Percentiles rank a stretch among this genome's conserved stretches.
Conservation (phyloP, 2,113 vertebrate genomes). For the Himantopus leucocephalus region DNA sequence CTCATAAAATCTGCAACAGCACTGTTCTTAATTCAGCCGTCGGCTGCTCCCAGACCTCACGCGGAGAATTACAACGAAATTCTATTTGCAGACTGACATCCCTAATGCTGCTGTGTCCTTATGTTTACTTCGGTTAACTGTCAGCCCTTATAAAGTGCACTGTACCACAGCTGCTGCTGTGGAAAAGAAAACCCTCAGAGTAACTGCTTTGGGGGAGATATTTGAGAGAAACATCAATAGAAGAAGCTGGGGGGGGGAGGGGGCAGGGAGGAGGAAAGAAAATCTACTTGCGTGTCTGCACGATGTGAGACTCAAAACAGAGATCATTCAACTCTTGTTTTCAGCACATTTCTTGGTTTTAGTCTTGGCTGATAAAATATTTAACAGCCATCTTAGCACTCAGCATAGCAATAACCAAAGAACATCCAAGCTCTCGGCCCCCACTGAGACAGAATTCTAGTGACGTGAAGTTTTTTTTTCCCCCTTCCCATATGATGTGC, state of each 20-base stretch:
- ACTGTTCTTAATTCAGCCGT: conserved; percentile 33
- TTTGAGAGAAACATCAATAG: background rate
- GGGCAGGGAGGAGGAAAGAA: accelerated
- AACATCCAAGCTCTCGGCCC: background rate
- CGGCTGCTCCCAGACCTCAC: conserved; percentile 47
- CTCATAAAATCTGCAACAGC: conserved; percentile 51
- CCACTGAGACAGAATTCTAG: conserved; percentile 3
- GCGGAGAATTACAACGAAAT: conserved; percentile 47
- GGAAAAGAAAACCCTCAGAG: conserved; percentile 10
- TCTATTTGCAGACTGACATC: conserved; percentile 50
- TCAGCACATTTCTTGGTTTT: conserved; percentile 13
- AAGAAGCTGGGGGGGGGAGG: accelerated
- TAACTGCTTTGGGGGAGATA: background rate
- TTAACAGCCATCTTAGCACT: conserved; percentile 55
- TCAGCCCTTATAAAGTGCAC: conserved; percentile 38
- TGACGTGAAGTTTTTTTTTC: background rate
- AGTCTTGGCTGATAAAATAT: conserved; percentile 55
- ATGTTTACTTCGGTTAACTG: conserved; percentile 63
- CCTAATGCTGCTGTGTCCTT: conserved; percentile 40
- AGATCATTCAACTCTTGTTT: conserved; percentile 10
- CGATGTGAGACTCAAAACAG: background rate
- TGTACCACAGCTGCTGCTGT: background rate
- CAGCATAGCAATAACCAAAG: conserved; percentile 21
- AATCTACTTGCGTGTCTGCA: background rate
- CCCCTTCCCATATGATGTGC: background rate